These are phyloP conservation scores for Borostomias antarcticus DNA, from an alignment of 2,797 vertebrate species.

Conservation along the genomic window DNA sequence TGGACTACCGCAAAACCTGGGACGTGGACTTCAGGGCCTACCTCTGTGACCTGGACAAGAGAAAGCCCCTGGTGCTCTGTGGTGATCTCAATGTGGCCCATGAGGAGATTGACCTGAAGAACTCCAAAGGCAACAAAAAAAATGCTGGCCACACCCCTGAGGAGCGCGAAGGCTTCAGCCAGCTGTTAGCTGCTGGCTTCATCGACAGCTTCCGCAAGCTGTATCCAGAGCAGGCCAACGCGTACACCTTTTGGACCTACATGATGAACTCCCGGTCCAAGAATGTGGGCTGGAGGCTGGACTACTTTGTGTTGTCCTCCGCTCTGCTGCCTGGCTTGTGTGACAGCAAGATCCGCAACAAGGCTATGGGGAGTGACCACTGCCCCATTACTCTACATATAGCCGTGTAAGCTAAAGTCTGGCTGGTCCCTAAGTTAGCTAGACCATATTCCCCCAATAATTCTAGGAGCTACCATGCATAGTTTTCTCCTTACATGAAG, in stretches of 20 bases:
- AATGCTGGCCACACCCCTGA: constrained; percentile 88
- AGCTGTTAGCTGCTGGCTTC: constrained; percentile 81
- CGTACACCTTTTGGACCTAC: constrained; percentile 95
- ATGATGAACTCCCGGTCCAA: constrained; percentile 90
- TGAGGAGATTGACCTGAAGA: constrained; percentile 89
- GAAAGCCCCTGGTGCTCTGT: constrained; percentile 86
- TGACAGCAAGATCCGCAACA: constrained; percentile 89
- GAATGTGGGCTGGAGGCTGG: constrained; percentile 91
- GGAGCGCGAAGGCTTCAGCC: constrained; percentile 84
- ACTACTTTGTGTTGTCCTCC: constrained; percentile 87
- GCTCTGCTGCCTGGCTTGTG: constrained; percentile 81
- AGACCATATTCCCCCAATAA: background rate
- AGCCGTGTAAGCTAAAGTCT: constrained; percentile 66
- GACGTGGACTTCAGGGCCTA: constrained; percentile 84
- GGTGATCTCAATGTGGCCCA: constrained; percentile 93
- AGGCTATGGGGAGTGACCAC: constrained; percentile 88
- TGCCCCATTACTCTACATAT: constrained; percentile 89
- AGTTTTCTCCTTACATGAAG: constrained; percentile 2
- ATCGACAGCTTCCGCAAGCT: constrained; percentile 88
- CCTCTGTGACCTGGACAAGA: constrained; percentile 78
- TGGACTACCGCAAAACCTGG: constrained; percentile 89
- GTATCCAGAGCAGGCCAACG: constrained; percentile 79
- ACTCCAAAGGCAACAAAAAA: constrained; percentile 90
- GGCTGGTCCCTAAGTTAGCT: background rate
- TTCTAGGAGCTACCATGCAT: background rate